Conservation (phyloP, 2,113 vertebrate genomes). For the Penelope pileata region DNA sequence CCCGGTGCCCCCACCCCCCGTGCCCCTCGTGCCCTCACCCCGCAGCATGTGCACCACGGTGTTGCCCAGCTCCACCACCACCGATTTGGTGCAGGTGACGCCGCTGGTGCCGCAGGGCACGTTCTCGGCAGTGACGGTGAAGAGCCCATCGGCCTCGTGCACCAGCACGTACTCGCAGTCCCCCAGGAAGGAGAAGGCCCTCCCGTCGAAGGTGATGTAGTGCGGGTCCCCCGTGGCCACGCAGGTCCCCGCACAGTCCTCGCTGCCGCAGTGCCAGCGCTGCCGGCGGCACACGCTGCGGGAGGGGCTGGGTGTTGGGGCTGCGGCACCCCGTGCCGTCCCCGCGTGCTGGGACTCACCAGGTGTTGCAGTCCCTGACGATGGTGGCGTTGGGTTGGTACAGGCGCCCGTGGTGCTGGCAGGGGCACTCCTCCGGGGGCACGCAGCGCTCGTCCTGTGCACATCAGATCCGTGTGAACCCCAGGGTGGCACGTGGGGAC, state of each 20-base stretch:
- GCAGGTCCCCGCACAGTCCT: slow-evolving; percentile 81
- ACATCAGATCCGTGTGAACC: background rate
- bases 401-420: slow-evolving; percentile 83
- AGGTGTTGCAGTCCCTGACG: slow-evolving; percentile 88
- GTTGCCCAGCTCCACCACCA: slow-evolving; percentile 83
- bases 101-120: slow-evolving; percentile 87
- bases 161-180: slow-evolving; percentile 91
- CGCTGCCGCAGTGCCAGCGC: slow-evolving; percentile 83
- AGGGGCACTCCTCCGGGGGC: slow-evolving; percentile 84
- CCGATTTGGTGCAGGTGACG: slow-evolving; percentile 90
- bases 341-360: background rate
- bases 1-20: background rate
- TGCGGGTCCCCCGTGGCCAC: slow-evolving; percentile 90
- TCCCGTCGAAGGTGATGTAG: slow-evolving; percentile 90
- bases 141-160: slow-evolving; percentile 78
- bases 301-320: background rate
- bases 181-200: slow-evolving; percentile 86
- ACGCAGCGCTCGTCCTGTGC: slow-evolving; percentile 84
- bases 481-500: background rate
- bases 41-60: slow-evolving; percentile 87
- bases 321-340: background rate
- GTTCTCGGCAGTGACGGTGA: slow-evolving; percentile 85
- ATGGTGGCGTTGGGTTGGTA: slow-evolving; percentile 88
- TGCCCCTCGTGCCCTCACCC: slow-evolving; percentile 66
- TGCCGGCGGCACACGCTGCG: slow-evolving; percentile 81